Base-by-base conservation (phyloP, 2,888 invertebrate species). In the Ochropacha duplaris region DNA sequence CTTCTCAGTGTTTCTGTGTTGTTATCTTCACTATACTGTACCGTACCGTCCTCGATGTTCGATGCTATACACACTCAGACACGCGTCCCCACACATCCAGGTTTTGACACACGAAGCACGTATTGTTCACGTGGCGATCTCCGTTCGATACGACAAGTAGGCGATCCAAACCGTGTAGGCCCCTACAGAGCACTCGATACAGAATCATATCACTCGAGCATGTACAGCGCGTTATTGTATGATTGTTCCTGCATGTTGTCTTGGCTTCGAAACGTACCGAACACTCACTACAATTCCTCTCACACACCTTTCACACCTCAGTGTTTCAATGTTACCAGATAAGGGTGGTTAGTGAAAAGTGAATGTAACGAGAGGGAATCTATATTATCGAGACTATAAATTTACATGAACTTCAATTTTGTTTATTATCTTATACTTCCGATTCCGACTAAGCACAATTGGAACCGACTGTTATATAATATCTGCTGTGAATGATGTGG, bases 191-290 rank as follows among this genome's bases (percentile, higher is more conserved):
- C 88, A 91, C 90, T 90, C 87, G 81, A 87, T 78, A 90, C 89
- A 89, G 79, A 81, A 76, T 78, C 80, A 84, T 77, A 78, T 83
- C 88, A 89, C 85, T 81, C 82, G 84, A 88, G 90, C 91, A 91
- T 92, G 91, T 78, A 81, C 83, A 79, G 81, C 83, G 89, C 84
- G 87, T 87, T 78, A 72, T 44, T 86, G 87, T 87, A 81, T 87
- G 86, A 75, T 77, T 90, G 88, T 87, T 84, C 85, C 88, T 92
- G 92, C 92, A 92, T 92, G 92, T 72, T 91, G 92, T 91, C 90
- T 92, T 92, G 91, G 92, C 92, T 92, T 92, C 82, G 85, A 87
- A 81, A 88, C 86, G 84, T 79, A 81, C 81, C 83, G 68, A 61
- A 68, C 66, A 68, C 66, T 61, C 62, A 62, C 58, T 65, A 71